Evolutionary conservation across 2,113 vertebrate genomes (phyloP).

Genomic region (Phalacrocorax brasilianus): DNA sequence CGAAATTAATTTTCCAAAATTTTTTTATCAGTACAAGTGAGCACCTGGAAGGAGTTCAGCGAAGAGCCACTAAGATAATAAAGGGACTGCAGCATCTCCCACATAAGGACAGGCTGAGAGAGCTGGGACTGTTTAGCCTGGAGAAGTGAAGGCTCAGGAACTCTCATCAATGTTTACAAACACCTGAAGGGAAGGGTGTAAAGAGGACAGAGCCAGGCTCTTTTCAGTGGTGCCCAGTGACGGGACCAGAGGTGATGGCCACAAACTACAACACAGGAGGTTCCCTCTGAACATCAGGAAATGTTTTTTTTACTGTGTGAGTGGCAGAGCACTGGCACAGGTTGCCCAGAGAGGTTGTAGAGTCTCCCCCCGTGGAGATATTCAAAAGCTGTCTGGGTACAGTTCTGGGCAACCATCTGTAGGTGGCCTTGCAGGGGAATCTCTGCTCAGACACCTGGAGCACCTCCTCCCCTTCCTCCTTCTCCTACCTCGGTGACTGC

Average conservation of each 20-base stretch:
- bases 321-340: background rate
- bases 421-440: background rate
- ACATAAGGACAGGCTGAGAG: background rate
- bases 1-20: background rate
- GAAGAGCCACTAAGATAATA: background rate
- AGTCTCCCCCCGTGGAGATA: background rate
- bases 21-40: background rate
- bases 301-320: background rate
- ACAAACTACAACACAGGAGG: background rate
- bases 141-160: background rate
- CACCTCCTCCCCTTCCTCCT: background rate
- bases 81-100: background rate
- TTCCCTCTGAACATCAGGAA: background rate
- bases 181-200: background rate
- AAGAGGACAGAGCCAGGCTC: background rate
- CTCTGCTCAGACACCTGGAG: background rate
- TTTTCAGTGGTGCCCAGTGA: background rate
- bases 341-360: background rate
- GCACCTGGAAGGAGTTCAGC: background rate
- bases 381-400: accelerated
- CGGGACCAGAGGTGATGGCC: background rate
- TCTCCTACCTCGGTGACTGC: background rate
- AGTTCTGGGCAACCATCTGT: background rate
- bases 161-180: background rate
- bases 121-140: background rate